phyloP scores from a whole-genome alignment of 2,797 vertebrate genomes.

The Pangasius macronema region DNA sequence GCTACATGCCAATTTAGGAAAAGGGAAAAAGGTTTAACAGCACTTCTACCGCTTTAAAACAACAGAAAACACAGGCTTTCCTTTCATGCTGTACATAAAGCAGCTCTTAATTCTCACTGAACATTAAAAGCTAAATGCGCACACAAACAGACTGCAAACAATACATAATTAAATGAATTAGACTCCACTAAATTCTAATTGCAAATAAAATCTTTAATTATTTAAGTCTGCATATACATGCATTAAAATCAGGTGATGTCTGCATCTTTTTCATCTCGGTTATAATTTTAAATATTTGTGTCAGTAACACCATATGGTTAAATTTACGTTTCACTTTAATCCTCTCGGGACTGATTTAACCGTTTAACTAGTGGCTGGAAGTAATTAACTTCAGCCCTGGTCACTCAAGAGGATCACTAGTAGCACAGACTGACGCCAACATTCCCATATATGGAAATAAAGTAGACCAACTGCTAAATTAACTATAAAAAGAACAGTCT shows the following conservation, averaged over 20 bases:
- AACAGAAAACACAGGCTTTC: not conserved
- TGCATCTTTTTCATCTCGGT: not conserved
- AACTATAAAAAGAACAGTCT: constrained; percentile 11
- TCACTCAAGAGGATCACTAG: constrained; percentile 14
- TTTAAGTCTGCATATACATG: not conserved
- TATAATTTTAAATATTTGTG: not conserved
- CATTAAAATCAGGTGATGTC: not conserved
- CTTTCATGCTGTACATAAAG: not conserved
- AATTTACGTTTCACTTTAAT: not conserved
- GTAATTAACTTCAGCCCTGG: constrained; percentile 27
- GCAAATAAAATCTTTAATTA: not conserved
- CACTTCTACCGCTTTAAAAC: not conserved
- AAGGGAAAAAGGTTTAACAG: too few relatives aligned
- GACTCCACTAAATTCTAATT: too few relatives aligned
- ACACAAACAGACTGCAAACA: not conserved
- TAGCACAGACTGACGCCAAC: not conserved
- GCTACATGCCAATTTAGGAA: not conserved
- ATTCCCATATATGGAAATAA: not conserved
- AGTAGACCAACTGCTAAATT: constrained; percentile 13
- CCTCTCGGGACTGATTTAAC: not conserved
- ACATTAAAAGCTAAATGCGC: not conserved
- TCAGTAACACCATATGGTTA: not conserved
- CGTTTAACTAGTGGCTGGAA: constrained; percentile 2
- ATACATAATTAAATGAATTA: not conserved
- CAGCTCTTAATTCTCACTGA: not conserved